Base-by-base conservation (phyloP, 2,797 vertebrate species). In the Carapus acus region DNA sequence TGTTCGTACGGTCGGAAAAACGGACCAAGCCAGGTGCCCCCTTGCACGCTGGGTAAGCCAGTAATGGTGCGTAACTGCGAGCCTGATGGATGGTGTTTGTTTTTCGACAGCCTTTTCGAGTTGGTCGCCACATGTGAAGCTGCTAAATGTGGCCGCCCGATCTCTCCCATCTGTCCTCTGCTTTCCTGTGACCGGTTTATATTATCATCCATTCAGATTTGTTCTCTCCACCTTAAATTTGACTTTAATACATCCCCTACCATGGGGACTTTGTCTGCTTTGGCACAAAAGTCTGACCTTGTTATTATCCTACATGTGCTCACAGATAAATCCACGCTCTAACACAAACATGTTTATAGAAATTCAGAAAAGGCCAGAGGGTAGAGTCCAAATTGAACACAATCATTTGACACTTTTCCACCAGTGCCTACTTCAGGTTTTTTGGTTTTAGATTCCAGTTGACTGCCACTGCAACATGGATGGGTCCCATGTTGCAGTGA, bases 21-120 rank as follows among this genome's bases (percentile, higher is more conserved):
- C 65, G 71, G 71, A 67, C 74, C 53, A 71, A 77, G 71, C 68
- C 82, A 74, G 65, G 52, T 65, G 27, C 51, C 27, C 40, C 40
- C 20, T 40, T 55, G 76, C 81, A 84, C 79, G 67, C 68, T 83
- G 84, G 59, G 61, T 52, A 68, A 77, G 79, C 75, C 52, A 85
- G 81, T 85, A 77, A 78, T 61, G 78, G 74, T 77, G 68, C 71
- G 67, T 81, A 75, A 85, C 79, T 52, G 69, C 76, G 73, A 69
- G 76, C 54, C 65, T 77, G 82, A 83, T 80, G 73, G 72, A 77
- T 74, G 59, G 58, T 64, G 65, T 80, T 83, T 83, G 76, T 63
- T 73, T 69, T 73, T 75, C 57, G 27, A 36, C 68, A 57, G 50
- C 67, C 67, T 65, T 76, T 75, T 78, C 54, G 42, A 65, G 43